Conservation (phyloP, 2,888 invertebrate species). For the Meliscaeva auricollis region DNA sequence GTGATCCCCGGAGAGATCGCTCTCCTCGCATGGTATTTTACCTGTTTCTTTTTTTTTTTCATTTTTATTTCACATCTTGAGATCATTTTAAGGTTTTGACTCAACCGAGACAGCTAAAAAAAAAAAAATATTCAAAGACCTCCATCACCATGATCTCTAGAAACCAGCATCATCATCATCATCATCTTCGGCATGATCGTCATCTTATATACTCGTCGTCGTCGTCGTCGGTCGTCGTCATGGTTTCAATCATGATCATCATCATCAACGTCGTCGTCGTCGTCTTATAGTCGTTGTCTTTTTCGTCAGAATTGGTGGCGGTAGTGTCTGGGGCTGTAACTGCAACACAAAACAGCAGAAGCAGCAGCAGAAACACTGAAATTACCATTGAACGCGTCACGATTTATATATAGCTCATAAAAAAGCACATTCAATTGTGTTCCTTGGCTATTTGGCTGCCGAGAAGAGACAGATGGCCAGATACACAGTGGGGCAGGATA, state of each 20-base stretch:
- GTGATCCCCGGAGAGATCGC: slow-evolving; percentile 64
- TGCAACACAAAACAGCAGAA: neutral
- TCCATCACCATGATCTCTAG: slow-evolving; percentile 54
- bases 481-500: neutral
- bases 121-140: slow-evolving; percentile 25
- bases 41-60: slow-evolving; percentile 55
- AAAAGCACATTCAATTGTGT: slow-evolving; percentile 46
- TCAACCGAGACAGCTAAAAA: slow-evolving; percentile 55
- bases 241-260: slow-evolving; percentile 44
- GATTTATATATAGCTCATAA: slow-evolving; percentile 59
- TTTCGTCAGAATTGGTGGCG: slow-evolving; percentile 20
- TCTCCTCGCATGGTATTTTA: slow-evolving; percentile 58
- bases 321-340: slow-evolving; percentile 12
- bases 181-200: slow-evolving; percentile 39
- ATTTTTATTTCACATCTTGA: slow-evolving; percentile 1
- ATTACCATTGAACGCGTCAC: slow-evolving; percentile 60
- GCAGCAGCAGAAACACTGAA: slow-evolving; percentile 22
- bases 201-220: neutral
- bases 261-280: slow-evolving; percentile 5
- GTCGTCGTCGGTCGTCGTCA: slow-evolving; percentile 10
- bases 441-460: slow-evolving; percentile 24
- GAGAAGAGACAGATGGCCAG: neutral
- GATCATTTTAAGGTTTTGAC: slow-evolving; percentile 59
- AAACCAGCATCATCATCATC: slow-evolving; percentile 28
- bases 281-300: neutral